Evolutionary conservation across 2,797 vertebrate genomes (phyloP), one percentile per base, ranked within the genome.

Genomic region (Bufotes viridis): DNA sequence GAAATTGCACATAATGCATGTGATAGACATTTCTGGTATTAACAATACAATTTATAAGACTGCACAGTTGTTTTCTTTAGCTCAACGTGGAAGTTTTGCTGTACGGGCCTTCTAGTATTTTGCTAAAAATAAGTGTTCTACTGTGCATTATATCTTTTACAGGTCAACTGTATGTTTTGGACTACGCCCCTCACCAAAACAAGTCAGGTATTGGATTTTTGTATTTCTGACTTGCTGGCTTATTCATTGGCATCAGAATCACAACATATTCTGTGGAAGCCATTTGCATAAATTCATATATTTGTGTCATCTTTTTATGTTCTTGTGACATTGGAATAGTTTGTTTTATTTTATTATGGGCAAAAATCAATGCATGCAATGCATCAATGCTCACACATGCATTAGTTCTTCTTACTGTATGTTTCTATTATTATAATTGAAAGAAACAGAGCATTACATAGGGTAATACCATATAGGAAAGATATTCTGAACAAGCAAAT

Each of bases 141-240:
- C 84, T 89, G 70, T 89, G 83, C 81, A 84, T 84, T 89, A 87
- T 89, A 87, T 89, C 88, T 89, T 89, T 89, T 89, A 72, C 88
- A 89, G 88, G 88, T 89, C 88, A 89, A 72, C 88, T 89, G 63
- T 89, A 89, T 89, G 88, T 89, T 87, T 87, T 89, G 88, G 88
- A 89, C 85, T 82, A 83, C 88, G 65, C 78, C 57, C 85, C 88
- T 55, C 88, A 80, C 72, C 88, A 89, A 87, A 87, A 83, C 83
- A 89, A 89, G 88, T 89, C 88, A 89, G 88, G 88, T 89, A 89
- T 80, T 89, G 88, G 78, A 83, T 84, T 84, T 89, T 87, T 89
- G 63, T 87, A 87, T 82, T 89, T 87, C 85, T 79, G 88, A 86
- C 70, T 89, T 82, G 81, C 88, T 89, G 81, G 88, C 85, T 83